Percentiles rank a stretch among this genome's conserved stretches.
Evolutionary conservation across 1,140 invertebrate genomes (phyloP).

Genomic region (Heliconius melpomene): DNA sequence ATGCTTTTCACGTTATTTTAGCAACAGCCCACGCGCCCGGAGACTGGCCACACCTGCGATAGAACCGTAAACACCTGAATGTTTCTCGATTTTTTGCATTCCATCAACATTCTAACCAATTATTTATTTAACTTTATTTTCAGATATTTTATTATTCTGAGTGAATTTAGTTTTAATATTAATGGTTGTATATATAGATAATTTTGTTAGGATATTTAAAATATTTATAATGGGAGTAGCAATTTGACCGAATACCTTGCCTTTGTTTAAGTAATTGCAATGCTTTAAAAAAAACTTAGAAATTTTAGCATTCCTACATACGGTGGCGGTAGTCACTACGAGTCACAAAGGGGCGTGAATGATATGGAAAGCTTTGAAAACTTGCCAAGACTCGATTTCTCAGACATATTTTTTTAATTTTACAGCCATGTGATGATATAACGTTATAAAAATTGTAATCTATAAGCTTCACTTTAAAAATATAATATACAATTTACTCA

Average conservation of each 20-base stretch:
- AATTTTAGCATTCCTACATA: background rate
- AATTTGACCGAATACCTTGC: background rate
- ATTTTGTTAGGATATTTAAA: background rate
- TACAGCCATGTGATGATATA: slow-evolving; percentile 40
- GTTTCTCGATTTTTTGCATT: slow-evolving; percentile 68
- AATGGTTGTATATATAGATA: too few relatives aligned
- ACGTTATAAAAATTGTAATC: background rate
- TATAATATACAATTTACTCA: background rate
- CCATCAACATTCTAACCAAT: slow-evolving; percentile 22
- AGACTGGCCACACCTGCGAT: slow-evolving; percentile 71
- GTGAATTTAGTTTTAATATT: too few relatives aligned
- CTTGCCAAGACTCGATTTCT: slow-evolving; percentile 58
- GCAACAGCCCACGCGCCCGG: slow-evolving; percentile 60
- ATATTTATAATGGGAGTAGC: background rate
- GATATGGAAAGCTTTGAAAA: slow-evolving; percentile 60
- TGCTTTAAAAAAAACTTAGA: too few relatives aligned
- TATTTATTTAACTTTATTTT: background rate
- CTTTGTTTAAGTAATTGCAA: background rate
- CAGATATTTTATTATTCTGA: background rate
- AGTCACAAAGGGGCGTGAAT: slow-evolving; percentile 47
- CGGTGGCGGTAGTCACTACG: slow-evolving; percentile 41
- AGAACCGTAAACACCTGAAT: slow-evolving; percentile 70
- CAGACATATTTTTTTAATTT: slow-evolving; percentile 43
- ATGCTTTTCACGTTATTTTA: slow-evolving; percentile 68
- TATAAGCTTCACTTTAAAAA: background rate